These are phyloP conservation scores for Pogonocherus hispidulus DNA, from an alignment of 2,888 invertebrate genomes.

Conservation along the genomic window DNA sequence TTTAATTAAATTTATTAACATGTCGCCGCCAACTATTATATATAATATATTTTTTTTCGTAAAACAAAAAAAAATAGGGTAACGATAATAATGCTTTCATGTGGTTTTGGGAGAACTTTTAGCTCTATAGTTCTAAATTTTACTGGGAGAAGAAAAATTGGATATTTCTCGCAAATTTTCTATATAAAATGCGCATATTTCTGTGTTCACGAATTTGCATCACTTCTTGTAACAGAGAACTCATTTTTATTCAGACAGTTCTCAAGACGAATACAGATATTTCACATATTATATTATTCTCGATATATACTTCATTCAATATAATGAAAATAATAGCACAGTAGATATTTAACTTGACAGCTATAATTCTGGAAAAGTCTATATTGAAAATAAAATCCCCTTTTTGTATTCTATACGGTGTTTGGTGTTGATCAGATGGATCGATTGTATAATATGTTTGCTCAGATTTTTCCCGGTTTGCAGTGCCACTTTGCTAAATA, in stretches of 20 bases:
- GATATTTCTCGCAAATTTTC: neutral
- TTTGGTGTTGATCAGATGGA: neutral
- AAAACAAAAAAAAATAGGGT: too few relatives aligned
- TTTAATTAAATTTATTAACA: too few relatives aligned
- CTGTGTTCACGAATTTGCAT: neutral
- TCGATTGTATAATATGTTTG: neutral
- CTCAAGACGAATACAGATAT: neutral
- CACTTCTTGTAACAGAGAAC: neutral
- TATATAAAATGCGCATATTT: slow-evolving; percentile 1
- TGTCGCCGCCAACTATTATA: too few relatives aligned
- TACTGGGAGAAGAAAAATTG: too few relatives aligned
- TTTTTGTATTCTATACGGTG: neutral
- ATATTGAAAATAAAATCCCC: neutral
- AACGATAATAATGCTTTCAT: too few relatives aligned
- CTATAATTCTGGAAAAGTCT: neutral
- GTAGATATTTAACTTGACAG: neutral
- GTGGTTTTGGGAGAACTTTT: too few relatives aligned
- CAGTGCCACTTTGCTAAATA: neutral
- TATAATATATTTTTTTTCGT: too few relatives aligned
- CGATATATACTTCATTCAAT: neutral
- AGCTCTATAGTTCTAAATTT: too few relatives aligned
- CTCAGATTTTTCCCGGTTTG: neutral
- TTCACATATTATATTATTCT: neutral
- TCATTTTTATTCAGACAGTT: slow-evolving; percentile 6
- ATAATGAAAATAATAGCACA: neutral